Base-by-base conservation (phyloP, 2,113 vertebrate species). In the Ammodytes marinus region DNA sequence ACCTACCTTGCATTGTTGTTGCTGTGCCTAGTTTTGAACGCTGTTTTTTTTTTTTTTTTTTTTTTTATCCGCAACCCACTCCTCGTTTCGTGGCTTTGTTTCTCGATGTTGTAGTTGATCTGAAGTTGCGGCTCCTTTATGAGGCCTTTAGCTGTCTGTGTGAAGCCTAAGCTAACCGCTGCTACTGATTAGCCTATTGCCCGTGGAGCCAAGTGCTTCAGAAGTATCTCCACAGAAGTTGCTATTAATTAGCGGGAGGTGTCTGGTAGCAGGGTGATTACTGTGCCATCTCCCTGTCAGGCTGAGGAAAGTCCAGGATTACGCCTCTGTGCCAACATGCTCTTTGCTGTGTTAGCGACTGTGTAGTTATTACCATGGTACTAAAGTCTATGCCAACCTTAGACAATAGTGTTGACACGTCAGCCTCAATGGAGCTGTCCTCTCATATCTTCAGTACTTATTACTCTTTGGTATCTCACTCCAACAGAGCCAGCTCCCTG, bases 201-300 rank as follows among this genome's bases (percentile, higher is more conserved):
- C 82, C 89, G 79, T 77, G 64, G 90, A 91, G 92, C 89, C 86
- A 79, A 94, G 87, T 89, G 84, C 90, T 88, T 88, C 71, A 75
- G 87, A 90, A 84, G 83, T 84, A 84, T 89, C 83, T 86, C 72
- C 86, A 80, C 77, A 89, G 82, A 92, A 89, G 87, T 91, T 91
- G 86, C 85, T 93, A 94, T 95, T 95, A 94, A 95, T 95, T 94
- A 94, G 70, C 79, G 79, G 89, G 87, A 84, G 91, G 86, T 74
- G 91, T 79, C 91, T 94, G 91, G 83, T 86, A 87, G 91, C 86
- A 49, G 69, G 64, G 76, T 82, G 92, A 95, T 95, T 94, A 95
- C 82, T 37, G 50, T 78, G 84, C 89, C 93, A 91, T 92, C 90
- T 90, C 80, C 79, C 84, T 86, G 87, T 90, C 87, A 93, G 77